These are phyloP conservation scores for Terebella lapidaria DNA, from an alignment of 2,888 invertebrate species.

Conservation along the genomic window DNA sequence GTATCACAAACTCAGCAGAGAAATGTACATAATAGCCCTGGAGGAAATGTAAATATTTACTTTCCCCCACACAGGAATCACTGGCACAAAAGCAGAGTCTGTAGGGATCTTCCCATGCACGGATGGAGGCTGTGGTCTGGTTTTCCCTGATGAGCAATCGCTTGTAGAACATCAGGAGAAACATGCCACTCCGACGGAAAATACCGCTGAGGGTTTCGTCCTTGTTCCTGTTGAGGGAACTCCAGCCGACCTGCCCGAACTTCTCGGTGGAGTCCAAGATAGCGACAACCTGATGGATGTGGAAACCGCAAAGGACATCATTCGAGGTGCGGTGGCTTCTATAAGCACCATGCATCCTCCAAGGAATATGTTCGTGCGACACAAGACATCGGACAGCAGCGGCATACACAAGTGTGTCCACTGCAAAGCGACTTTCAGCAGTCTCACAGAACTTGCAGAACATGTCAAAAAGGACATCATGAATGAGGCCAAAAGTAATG, in stretches of 20 bases:
- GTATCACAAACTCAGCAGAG: no score
- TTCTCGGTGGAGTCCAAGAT: neutral
- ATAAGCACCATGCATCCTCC: no score
- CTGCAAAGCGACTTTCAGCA: neutral
- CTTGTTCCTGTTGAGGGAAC: no score
- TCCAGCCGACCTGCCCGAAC: neutral
- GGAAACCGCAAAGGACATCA: neutral
- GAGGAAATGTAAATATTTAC: no score
- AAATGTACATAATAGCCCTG: no score
- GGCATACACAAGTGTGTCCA: neutral
- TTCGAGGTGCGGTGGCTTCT: no score
- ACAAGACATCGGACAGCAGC: no score
- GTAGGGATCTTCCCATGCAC: no score
- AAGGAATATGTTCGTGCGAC: neutral
- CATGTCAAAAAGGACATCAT: neutral
- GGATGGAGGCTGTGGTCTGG: neutral
- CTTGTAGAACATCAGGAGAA: neutral
- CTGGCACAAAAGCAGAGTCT: no score
- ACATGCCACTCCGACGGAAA: neutral
- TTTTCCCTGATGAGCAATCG: neutral
- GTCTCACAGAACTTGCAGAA: neutral
- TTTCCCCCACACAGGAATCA: no score
- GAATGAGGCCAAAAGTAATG: no score
- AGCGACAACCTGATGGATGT: neutral
- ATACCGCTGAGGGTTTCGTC: no score